Evolutionary conservation across 2,113 vertebrate species (phyloP).

Genomic region (Arothron firmamentum): DNA sequence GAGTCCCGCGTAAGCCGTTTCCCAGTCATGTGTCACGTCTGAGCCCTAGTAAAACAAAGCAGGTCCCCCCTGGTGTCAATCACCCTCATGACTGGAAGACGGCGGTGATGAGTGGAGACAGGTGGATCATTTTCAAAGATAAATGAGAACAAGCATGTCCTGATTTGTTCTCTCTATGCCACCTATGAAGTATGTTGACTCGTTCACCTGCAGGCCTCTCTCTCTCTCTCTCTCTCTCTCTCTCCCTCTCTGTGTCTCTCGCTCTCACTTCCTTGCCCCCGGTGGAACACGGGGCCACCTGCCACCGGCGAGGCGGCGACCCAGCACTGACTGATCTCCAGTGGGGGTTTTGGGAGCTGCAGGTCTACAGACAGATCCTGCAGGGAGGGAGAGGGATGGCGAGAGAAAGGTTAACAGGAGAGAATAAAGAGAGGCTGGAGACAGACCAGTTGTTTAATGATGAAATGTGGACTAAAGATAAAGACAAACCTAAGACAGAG

Average conservation of each 20-base stretch:
- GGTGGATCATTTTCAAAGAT: slow-evolving; percentile 34
- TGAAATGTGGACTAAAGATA: too few species aligned
- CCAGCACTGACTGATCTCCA: too few species aligned
- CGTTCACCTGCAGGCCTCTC: slow-evolving; percentile 28
- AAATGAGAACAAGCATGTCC: slow-evolving; percentile 34
- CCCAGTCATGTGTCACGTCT: slow-evolving; percentile 43
- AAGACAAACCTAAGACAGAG: too few species aligned
- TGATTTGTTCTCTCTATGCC: slow-evolving; percentile 34
- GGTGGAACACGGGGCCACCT: slow-evolving; percentile 66
- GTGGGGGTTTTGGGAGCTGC: too few species aligned
- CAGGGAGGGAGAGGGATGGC: background rate
- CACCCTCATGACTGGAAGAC: slow-evolving; percentile 39
- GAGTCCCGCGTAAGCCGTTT: slow-evolving; percentile 24
- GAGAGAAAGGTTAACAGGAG: background rate
- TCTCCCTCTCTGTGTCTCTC: slow-evolving; percentile 11
- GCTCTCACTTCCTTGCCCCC: slow-evolving; percentile 53
- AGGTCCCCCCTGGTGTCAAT: slow-evolving; percentile 37
- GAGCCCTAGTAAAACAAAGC: slow-evolving; percentile 46
- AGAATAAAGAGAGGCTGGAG: background rate
- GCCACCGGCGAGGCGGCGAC: slow-evolving; percentile 48
- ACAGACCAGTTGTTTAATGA: background rate
- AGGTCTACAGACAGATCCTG: slow-evolving; percentile 32
- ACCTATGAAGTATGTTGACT: slow-evolving; percentile 29
- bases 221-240: slow-evolving; percentile 14
- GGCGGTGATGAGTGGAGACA: slow-evolving; percentile 19